Evolutionary conservation across 2,888 invertebrate species (phyloP).

Genomic region (Pseudoips prasinana): DNA sequence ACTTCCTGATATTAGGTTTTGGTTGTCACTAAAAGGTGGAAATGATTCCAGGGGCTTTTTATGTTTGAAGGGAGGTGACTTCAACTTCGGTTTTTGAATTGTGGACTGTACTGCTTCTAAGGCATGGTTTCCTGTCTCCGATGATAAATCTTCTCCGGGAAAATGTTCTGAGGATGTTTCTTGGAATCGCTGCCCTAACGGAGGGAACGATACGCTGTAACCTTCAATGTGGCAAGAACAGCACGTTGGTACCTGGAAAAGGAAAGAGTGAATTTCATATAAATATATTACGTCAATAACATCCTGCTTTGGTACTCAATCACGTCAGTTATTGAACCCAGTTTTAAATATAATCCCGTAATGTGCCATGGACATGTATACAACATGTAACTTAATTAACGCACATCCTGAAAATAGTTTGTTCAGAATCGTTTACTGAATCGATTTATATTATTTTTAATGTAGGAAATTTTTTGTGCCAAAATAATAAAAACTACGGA

Average conservation of each 20-base stretch:
- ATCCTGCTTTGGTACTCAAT: too few species aligned
- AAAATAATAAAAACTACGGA: too few species aligned
- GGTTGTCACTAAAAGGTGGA: conserved; percentile 39
- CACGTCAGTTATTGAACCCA: not conserved
- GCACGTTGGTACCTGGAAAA: conserved; percentile 86
- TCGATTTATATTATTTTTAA: too few species aligned
- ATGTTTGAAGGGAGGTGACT: conserved; percentile 56
- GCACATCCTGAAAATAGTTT: too few species aligned
- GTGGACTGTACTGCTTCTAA: conserved; percentile 72
- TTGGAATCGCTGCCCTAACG: conserved; percentile 78
- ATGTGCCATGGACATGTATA: too few species aligned
- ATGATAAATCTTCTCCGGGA: conserved; percentile 79
- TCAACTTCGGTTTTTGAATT: conserved; percentile 59
- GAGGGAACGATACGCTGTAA: conserved; percentile 86
- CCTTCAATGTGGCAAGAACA: conserved; percentile 92
- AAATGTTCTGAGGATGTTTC: conserved; percentile 78
- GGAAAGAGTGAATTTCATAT: too few species aligned
- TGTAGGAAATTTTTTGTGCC: too few species aligned
- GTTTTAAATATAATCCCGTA: too few species aligned
- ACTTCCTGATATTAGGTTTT: conserved; percentile 63
- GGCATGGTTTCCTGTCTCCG: conserved; percentile 70
- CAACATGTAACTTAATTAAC: too few species aligned
- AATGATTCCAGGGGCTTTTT: conserved; percentile 61
- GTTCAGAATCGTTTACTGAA: too few species aligned
- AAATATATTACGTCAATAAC: too few species aligned